Percentiles rank a stretch among this genome's conserved stretches.
Evolutionary conservation across 2,797 vertebrate genomes (phyloP).

Genomic region (Thamnophis elegans): DNA sequence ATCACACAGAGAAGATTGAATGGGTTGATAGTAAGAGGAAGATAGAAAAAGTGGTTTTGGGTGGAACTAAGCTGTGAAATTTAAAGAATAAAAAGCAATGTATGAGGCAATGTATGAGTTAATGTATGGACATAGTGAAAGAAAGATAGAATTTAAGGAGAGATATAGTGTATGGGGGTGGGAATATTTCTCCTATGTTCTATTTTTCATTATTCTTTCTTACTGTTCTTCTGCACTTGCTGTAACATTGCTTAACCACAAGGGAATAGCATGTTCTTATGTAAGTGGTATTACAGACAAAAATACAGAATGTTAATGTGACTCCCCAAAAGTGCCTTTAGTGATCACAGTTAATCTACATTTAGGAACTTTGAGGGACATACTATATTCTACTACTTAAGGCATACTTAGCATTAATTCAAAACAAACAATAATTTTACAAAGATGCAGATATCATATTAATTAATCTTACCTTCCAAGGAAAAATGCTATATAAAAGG

Average conservation of each 20-base stretch:
- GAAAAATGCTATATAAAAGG: conserved; percentile 95
- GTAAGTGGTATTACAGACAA: background rate
- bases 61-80: background rate
- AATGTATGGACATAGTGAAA: background rate
- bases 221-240: background rate
- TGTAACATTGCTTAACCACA: background rate
- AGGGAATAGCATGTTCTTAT: background rate
- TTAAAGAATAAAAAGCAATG: background rate
- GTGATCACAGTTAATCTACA: background rate
- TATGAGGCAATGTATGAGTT: background rate
- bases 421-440: conserved; percentile 3
- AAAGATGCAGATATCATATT: background rate
- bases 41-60: background rate
- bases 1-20: background rate
- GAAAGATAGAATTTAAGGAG: background rate
- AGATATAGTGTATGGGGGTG: background rate
- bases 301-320: background rate
- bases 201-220: background rate
- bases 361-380: background rate
- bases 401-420: background rate
- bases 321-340: background rate
- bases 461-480: conserved; percentile 83
- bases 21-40: background rate
- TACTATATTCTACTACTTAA: conserved; percentile 25
- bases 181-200: background rate